Evolutionary conservation across 1,140 invertebrate genomes (phyloP).

Genomic region (Heliothis subflexa): DNA sequence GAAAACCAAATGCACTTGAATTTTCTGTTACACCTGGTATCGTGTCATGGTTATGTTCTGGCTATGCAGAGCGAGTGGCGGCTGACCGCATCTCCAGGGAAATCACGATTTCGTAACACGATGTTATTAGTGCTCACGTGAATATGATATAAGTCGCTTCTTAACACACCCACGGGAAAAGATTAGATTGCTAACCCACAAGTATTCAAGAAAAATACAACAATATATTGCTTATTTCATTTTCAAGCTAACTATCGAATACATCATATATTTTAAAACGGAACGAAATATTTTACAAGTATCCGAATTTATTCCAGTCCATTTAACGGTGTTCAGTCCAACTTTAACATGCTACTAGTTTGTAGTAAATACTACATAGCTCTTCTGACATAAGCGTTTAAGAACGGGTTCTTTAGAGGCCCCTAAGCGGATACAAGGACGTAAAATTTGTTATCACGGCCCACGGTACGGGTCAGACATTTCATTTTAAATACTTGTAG

Average conservation of each 20-base stretch:
- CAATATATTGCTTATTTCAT: slow-evolving; percentile 13
- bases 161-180: not conserved
- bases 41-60: not conserved
- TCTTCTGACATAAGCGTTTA: slow-evolving; percentile 22
- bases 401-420: slow-evolving; percentile 5
- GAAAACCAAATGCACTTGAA: not conserved
- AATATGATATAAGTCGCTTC: slow-evolving; percentile 16
- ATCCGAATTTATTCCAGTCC: slow-evolving; percentile 22
- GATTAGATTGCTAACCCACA: slow-evolving; percentile 5
- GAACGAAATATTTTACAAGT: slow-evolving; percentile 19
- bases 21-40: slow-evolving; percentile 5
- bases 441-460: slow-evolving; percentile 26
- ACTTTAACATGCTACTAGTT: not conserved
- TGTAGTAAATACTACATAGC: not conserved
- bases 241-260: not conserved
- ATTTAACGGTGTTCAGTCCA: slow-evolving; percentile 11
- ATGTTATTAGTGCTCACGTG: slow-evolving; percentile 31
- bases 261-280: not conserved
- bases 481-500: slow-evolving; percentile 1
- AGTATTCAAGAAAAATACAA: slow-evolving; percentile 9
- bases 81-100: slow-evolving; percentile 16
- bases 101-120: slow-evolving; percentile 39
- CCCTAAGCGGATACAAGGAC: slow-evolving; percentile 27
- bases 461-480: not conserved
- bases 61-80: slow-evolving; percentile 16